Evolutionary conservation across 2,113 vertebrate genomes (phyloP), one percentile per base, ranked within the genome.

Genomic region (Bambusicola thoracicus): DNA sequence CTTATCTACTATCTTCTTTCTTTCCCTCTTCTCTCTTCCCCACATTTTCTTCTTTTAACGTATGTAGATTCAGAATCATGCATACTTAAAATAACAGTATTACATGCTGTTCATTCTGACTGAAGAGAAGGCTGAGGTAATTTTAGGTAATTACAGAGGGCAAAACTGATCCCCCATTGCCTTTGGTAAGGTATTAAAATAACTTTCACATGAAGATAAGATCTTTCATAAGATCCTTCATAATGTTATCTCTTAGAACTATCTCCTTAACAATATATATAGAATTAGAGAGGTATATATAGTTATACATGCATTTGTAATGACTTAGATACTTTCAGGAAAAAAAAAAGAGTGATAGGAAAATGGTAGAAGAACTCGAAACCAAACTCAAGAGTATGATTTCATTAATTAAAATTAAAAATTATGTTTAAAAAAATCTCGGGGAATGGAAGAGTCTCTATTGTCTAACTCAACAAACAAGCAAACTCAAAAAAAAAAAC

Each of bases 301-400:
- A 95, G 88, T 92, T 94, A 91, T 91, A 88, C 92, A 94, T 93
- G 95, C 81, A 94, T 95, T 91, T 93, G 70, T 92, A 92, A 94
- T 92, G 66, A 88, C 77, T 89, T 89, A 53, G 40, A n/a, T 92
- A 72, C 51, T 89, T 16, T 19, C 40, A 84, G 81, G 43, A 88
- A 88, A 85, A 92, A 87, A 92, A 87, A 69, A 38, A 43, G 83
- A 67, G 83, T 75, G 86, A 48, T 48, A 93, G 89, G 90, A 83
- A 94, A 82, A 88, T 20, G 2, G 72, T 90, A 96, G 79, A 95
- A 88, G 89, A 58, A 61, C 89, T 95, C 63, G 78, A 89, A 86
- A 93, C 85, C 36, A 89, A 92, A 62, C 62, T 86, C 62, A 5
- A 5, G 10, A 91, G 44, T 29, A 44, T 30, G 40, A 36, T 92